These are phyloP conservation scores for Sebastes reedi DNA, from an alignment of 2,797 vertebrate species.

Conservation along the genomic window DNA sequence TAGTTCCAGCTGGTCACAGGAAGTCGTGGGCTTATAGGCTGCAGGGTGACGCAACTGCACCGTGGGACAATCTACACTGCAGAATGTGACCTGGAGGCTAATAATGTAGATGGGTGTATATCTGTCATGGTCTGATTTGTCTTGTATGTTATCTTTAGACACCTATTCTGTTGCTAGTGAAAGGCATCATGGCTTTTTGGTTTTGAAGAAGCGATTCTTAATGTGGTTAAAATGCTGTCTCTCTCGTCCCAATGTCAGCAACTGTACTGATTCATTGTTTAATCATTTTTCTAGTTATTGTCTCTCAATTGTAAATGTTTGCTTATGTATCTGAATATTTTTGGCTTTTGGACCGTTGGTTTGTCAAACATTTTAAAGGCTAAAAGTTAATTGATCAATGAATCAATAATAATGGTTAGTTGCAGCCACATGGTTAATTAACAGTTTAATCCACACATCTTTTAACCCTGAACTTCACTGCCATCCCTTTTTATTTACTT, in stretches of 20 bases:
- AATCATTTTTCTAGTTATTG: background rate
- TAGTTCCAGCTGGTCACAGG: conserved; percentile 58
- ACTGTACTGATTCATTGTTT: background rate
- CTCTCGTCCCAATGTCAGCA: background rate
- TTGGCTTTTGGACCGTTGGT: background rate
- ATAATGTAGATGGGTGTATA: background rate
- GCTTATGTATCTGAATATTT: background rate
- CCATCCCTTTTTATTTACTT: background rate
- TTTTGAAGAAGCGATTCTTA: background rate
- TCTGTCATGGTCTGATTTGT: background rate
- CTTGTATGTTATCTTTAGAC: conserved; percentile 14
- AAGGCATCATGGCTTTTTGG: background rate
- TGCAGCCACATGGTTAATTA: background rate
- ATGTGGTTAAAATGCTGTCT: background rate
- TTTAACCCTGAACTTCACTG: background rate
- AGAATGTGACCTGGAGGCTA: background rate
- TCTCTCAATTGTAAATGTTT: background rate
- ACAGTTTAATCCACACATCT: background rate
- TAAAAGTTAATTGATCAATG: background rate
- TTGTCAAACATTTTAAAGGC: background rate
- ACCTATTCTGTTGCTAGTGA: background rate
- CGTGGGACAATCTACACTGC: background rate
- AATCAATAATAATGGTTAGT: background rate
- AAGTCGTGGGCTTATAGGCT: conserved; percentile 53
- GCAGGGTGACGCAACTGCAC: conserved; percentile 41